These are phyloP conservation scores for Tragelaphus scriptus DNA, from an alignment of 2,113 vertebrate species.

Conservation along the genomic window DNA sequence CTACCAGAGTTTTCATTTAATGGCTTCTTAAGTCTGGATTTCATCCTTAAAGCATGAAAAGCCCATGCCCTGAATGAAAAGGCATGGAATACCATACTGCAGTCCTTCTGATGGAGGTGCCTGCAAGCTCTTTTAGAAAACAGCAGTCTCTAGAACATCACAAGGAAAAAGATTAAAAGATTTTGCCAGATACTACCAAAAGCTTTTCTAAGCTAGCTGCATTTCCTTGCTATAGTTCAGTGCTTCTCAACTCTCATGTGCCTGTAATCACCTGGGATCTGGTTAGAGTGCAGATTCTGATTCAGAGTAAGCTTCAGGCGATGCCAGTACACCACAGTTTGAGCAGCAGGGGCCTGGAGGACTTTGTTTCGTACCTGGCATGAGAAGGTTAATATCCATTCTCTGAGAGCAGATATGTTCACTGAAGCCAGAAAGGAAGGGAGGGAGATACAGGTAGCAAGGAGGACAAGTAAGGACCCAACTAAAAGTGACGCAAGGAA, in stretches of 20 bases:
- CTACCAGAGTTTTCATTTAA: conserved; percentile 10
- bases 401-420: background rate
- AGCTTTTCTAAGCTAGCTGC: background rate
- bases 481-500: background rate
- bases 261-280: background rate
- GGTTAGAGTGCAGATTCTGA: background rate
- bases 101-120: background rate
- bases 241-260: background rate
- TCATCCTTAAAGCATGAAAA: background rate
- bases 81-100: background rate
- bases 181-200: background rate
- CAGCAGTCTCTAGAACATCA: background rate
- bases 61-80: background rate
- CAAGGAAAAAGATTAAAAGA: background rate
- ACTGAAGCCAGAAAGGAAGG: background rate
- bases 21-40: background rate
- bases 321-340: background rate
- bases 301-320: background rate
- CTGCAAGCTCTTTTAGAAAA: background rate
- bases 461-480: background rate
- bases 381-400: background rate
- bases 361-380: background rate
- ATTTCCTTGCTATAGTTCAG: background rate
- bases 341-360: background rate
- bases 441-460: background rate